phyloP scores from a whole-genome alignment of 2,797 vertebrate genomes.

The Hemitrygon akajei region DNA sequence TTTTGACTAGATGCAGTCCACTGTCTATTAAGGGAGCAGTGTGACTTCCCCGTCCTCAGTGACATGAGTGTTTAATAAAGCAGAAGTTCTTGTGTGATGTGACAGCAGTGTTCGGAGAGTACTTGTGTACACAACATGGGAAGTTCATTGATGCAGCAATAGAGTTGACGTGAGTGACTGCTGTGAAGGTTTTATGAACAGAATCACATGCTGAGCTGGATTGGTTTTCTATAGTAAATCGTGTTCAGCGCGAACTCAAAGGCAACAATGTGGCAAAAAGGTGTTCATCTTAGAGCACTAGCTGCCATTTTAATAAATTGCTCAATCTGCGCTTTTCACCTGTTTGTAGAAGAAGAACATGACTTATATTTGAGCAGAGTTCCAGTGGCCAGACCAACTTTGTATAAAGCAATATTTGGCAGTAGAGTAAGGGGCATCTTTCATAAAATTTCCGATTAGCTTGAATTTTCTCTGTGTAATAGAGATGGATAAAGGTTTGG shows the following conservation, averaged over 20 bases:
- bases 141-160: conserved; percentile 50
- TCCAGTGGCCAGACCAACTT: neutral
- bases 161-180: conserved; percentile 59
- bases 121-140: conserved; percentile 46
- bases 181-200: conserved; percentile 53
- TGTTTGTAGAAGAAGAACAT: neutral
- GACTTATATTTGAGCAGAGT: neutral
- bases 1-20: conserved; percentile 13
- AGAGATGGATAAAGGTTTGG: neutral
- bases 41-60: neutral
- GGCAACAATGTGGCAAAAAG: conserved; percentile 50
- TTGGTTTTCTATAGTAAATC: conserved; percentile 47
- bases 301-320: neutral
- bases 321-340: neutral
- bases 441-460: neutral
- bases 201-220: conserved; percentile 51
- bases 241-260: conserved; percentile 49
- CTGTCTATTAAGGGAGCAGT: neutral
- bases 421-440: neutral
- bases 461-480: neutral
- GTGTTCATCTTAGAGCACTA: conserved; percentile 41
- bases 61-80: conserved; percentile 33
- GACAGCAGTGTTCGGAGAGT: conserved; percentile 42
- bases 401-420: neutral
- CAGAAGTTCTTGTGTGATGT: conserved; percentile 34